Percentiles rank a stretch among this genome's conserved stretches.
These are phyloP conservation scores for Lamprotornis superbus DNA, from an alignment of 2,113 vertebrate species.

Conservation along the genomic window DNA sequence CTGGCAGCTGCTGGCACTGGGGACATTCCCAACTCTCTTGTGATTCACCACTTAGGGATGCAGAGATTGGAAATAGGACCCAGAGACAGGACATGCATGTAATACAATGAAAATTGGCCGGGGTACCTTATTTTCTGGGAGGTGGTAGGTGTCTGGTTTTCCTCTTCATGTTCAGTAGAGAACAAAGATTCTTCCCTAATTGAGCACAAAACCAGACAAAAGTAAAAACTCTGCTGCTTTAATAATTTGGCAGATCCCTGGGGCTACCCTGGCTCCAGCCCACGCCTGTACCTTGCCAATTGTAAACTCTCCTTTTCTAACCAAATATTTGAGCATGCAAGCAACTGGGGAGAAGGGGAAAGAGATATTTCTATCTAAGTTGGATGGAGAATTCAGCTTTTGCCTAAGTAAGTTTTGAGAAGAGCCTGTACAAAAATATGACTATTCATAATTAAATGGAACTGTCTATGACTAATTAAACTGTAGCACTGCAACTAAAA, in stretches of 20 bases:
- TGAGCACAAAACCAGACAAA: background rate
- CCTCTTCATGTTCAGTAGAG: background rate
- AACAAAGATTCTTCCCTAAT: background rate
- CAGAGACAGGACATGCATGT: background rate
- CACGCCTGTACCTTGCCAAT: background rate
- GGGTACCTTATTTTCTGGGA: constrained; percentile 33
- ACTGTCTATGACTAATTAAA: background rate
- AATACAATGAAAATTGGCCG: background rate
- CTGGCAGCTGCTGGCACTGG: background rate
- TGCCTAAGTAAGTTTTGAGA: background rate
- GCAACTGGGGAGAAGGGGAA: background rate
- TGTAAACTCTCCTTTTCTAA: background rate
- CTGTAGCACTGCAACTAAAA: background rate
- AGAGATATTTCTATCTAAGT: background rate
- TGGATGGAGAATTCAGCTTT: background rate
- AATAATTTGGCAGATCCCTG: background rate
- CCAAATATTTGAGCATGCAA: background rate
- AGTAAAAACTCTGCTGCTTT: background rate
- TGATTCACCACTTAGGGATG: background rate
- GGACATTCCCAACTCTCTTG: background rate
- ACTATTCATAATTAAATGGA: background rate
- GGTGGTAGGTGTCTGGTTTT: background rate
- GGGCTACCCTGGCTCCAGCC: background rate
- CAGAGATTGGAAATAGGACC: background rate
- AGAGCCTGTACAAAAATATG: background rate